phyloP scores from a whole-genome alignment of 2,797 vertebrate genomes.

The Sebastes oblongus region DNA sequence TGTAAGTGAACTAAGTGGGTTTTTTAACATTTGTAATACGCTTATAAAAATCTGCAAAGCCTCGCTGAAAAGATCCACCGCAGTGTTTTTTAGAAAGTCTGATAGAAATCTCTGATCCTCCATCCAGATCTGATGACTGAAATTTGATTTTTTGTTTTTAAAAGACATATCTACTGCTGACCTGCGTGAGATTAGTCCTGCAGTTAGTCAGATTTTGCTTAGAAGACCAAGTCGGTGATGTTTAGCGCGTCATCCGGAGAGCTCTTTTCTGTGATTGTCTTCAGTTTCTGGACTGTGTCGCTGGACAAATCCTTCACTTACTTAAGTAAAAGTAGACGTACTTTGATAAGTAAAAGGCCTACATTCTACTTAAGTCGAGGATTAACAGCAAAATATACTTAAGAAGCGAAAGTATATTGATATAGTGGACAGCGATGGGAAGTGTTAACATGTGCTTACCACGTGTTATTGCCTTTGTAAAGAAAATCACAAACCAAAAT shows the following conservation, averaged over 20 bases:
- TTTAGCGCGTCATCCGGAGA: neutral
- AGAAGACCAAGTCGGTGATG: neutral
- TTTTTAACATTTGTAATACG: conserved; percentile 71
- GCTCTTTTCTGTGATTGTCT: neutral
- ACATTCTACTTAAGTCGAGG: neutral
- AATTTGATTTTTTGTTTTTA: neutral
- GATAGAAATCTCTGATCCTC: conserved; percentile 21
- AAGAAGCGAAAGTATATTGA: neutral
- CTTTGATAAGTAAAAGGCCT: neutral
- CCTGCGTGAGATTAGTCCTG: neutral
- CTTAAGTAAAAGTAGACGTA: neutral
- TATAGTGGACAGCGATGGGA: neutral
- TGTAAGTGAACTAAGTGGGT: conserved; percentile 62
- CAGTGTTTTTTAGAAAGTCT: conserved; percentile 63
- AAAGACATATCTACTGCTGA: conserved; percentile 13
- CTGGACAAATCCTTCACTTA: neutral
- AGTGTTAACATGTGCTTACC: neutral
- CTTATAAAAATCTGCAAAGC: conserved; percentile 54
- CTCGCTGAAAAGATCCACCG: conserved; percentile 55
- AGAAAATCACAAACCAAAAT: neutral
- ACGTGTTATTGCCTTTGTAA: neutral
- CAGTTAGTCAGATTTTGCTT: neutral
- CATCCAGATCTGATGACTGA: neutral
- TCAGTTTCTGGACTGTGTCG: neutral
- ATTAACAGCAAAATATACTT: neutral